Evolutionary conservation across 2,797 vertebrate species (phyloP).

Genomic region (Lutjanus argentimaculatus): DNA sequence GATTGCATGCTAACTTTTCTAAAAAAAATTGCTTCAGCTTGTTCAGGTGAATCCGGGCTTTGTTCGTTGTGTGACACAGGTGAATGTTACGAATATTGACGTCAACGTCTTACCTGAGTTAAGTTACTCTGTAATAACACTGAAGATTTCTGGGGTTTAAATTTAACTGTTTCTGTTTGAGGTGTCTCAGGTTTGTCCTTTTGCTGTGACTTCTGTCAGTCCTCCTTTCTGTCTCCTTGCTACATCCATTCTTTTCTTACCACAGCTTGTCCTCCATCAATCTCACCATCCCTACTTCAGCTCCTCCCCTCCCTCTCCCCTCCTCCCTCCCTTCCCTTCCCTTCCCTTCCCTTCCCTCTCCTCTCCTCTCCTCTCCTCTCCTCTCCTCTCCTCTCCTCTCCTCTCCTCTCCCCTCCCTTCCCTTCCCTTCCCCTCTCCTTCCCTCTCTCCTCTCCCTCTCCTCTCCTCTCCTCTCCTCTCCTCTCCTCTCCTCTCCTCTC

Average conservation of each 20-base stretch:
- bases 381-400: too few relatives aligned
- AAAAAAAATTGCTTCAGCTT: too few relatives aligned
- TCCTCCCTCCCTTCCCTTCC: background rate
- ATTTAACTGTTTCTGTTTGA: background rate
- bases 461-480: background rate
- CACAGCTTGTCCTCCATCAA: background rate
- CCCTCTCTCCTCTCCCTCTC: background rate
- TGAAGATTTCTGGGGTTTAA: too few relatives aligned
- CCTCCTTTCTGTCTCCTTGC: background rate
- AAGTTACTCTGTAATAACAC: too few relatives aligned
- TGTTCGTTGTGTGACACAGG: too few relatives aligned
- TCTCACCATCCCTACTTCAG: background rate
- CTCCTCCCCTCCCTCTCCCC: too few relatives aligned
- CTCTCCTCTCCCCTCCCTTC: too few relatives aligned
- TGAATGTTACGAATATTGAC: too few relatives aligned
- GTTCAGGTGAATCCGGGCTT: too few relatives aligned
- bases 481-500: background rate
- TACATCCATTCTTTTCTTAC: background rate
- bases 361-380: background rate
- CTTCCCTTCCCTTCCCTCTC: background rate
- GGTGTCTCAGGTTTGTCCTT: background rate
- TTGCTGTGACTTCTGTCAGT: background rate
- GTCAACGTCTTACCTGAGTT: too few relatives aligned
- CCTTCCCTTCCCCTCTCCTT: too few relatives aligned
- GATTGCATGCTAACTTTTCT: too few relatives aligned